These are phyloP conservation scores for Tachina grossa DNA, from an alignment of 2,888 invertebrate species.

Conservation along the genomic window DNA sequence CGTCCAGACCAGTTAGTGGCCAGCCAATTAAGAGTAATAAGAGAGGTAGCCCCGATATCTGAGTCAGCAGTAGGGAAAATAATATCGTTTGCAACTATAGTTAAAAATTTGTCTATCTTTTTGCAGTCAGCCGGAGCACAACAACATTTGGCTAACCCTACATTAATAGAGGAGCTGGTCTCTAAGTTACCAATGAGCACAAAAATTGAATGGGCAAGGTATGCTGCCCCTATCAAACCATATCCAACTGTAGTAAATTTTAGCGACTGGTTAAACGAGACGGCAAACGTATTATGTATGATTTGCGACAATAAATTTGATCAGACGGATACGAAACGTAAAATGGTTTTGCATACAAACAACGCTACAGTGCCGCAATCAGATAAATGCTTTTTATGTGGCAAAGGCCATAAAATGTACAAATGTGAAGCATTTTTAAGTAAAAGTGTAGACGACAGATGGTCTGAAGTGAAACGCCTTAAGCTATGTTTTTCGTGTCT, in stretches of 20 bases:
- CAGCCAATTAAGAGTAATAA: background rate
- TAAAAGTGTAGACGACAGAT: too few species aligned
- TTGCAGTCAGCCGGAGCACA: conserved; percentile 1
- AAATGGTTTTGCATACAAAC: too few species aligned
- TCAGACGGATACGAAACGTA: too few species aligned
- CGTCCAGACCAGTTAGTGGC: conserved; percentile 10
- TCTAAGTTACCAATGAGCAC: conserved; percentile 61
- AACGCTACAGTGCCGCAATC: too few species aligned
- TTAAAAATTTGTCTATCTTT: conserved; percentile 4
- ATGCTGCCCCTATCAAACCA: background rate
- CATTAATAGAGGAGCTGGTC: background rate
- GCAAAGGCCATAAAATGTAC: too few species aligned
- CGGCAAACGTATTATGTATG: conserved; percentile 55
- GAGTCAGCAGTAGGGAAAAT: conserved; percentile 13
- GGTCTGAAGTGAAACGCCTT: too few species aligned
- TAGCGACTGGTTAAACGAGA: conserved; percentile 53
- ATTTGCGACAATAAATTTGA: background rate
- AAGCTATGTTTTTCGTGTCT: too few species aligned
- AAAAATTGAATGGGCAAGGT: conserved; percentile 52
- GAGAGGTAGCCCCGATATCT: background rate
- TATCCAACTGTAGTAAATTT: conserved; percentile 30
- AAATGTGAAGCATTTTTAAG: too few species aligned
- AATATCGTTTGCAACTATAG: conserved; percentile 31
- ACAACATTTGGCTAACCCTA: background rate
- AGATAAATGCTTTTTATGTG: too few species aligned